Evolutionary conservation across 2,113 vertebrate genomes (phyloP), one percentile per base, ranked within the genome.

Genomic region (Chionomys nivalis): DNA sequence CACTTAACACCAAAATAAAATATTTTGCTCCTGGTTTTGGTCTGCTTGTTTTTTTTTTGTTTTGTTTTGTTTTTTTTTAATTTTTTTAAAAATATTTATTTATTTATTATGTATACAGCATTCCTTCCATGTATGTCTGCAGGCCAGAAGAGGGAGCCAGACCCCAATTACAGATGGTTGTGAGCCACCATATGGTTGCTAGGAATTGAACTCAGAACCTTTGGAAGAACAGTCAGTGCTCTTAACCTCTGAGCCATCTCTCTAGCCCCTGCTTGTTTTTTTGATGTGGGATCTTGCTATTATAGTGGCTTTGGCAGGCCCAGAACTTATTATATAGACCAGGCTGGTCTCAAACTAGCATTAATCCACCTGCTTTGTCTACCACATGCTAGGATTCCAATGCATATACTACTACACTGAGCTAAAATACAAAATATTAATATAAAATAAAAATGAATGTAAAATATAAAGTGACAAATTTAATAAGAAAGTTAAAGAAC

Each of bases 1-100:
- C 7, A 19, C 87, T 91, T 88, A 91, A 82, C 63, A 77, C 61
- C 81, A 96, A 87, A 66, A 73, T 58, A 92, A 9, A 92, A 82
- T 14, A 11, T 39, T 82, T 81, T 81, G 33, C 47, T 49, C 33
- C 42, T 55, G 49, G 47, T 81, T 55, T 79, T 79, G 77, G 17
- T 81, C 17, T 81, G 52, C 28, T 49, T 33, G 26, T 77, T 24
- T 76, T 79, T 55, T 58, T 24, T n/a, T n/a, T n/a, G n/a, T n/a
- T n/a, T n/a, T n/a, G n/a, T n/a, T n/a, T n/a, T n/a, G n/a, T n/a
- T n/a, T n/a, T n/a, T n/a, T n/a, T n/a, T n/a, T n/a, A n/a, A n/a
- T n/a, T n/a, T n/a, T n/a, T n/a, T n/a, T n/a, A n/a, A n/a, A n/a
- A n/a, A n/a, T n/a, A n/a, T n/a, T n/a, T n/a, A n/a, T n/a, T n/a